Conservation (phyloP, 2,797 vertebrate species). For the Bucorvus abyssinicus region DNA sequence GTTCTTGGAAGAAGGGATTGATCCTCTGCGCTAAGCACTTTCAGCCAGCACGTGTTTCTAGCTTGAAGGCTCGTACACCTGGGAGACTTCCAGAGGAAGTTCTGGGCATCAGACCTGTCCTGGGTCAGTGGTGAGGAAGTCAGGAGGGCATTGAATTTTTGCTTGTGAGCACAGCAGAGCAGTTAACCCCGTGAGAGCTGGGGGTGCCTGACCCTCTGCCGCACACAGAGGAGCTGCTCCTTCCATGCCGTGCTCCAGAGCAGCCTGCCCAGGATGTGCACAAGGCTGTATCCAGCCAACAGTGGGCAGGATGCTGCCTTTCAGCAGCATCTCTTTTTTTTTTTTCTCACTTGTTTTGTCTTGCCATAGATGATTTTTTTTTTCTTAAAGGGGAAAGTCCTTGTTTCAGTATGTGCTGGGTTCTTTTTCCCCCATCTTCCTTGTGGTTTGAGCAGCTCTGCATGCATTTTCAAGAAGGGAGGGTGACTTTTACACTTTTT, state of each 20-base stretch:
- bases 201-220: fast-evolving
- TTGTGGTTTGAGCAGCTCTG: background rate
- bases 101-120: background rate
- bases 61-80: background rate
- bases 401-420: background rate
- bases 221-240: fast-evolving
- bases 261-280: background rate
- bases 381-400: background rate
- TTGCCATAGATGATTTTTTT: background rate
- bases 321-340: background rate
- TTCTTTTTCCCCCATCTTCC: background rate
- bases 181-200: fast-evolving
- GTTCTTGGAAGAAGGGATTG: background rate
- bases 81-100: background rate
- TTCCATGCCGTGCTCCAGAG: fast-evolving
- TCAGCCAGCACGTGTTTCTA: fast-evolving
- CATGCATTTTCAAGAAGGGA: background rate
- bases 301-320: background rate
- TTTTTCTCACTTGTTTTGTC: background rate
- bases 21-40: background rate
- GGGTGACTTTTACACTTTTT: background rate
- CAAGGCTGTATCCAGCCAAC: background rate
- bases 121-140: background rate
- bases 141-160: fast-evolving
- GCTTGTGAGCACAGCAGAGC: background rate